A percentile compares a stretch with the other conserved stretches of the same genome.
These are phyloP conservation scores for Melanchra persicariae DNA, from an alignment of 2,888 invertebrate species.

Conservation along the genomic window DNA sequence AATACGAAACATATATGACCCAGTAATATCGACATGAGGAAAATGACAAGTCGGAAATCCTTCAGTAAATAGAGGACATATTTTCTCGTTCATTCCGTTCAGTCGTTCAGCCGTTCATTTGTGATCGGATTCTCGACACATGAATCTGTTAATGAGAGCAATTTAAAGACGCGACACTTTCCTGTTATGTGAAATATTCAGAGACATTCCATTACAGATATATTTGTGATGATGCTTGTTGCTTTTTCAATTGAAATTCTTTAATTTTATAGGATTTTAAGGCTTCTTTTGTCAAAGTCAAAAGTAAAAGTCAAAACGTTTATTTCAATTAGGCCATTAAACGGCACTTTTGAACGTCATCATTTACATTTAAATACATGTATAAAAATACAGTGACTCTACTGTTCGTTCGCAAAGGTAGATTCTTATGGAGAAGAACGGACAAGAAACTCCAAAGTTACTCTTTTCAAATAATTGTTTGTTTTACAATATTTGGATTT, in stretches of 20 bases:
- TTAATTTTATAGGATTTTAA: background rate
- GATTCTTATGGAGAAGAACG: too few relatives aligned
- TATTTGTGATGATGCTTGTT: background rate
- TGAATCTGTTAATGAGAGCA: constrained; percentile 52
- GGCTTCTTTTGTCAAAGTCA: background rate
- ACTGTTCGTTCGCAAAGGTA: too few relatives aligned
- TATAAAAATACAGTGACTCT: too few relatives aligned
- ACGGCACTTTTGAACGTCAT: too few relatives aligned
- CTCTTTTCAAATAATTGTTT: too few relatives aligned
- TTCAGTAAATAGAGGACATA: constrained; percentile 45
- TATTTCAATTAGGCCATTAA: too few relatives aligned
- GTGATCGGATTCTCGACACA: constrained; percentile 51
- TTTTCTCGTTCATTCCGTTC: constrained; percentile 50
- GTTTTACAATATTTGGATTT: too few relatives aligned
- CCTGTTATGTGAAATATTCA: constrained; percentile 19
- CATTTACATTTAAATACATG: too few relatives aligned
- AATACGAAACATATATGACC: constrained; percentile 2
- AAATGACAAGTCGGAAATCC: constrained; percentile 47
- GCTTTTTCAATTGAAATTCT: background rate
- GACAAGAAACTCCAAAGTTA: too few relatives aligned
- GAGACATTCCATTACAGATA: background rate
- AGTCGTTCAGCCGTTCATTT: constrained; percentile 40
- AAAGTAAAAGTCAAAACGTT: too few relatives aligned
- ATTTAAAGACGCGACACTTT: constrained; percentile 35
- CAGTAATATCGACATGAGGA: constrained; percentile 39